These are phyloP conservation scores for Boulengeromyrus knoepffleri DNA, from an alignment of 2,113 vertebrate species.

Conservation along the genomic window DNA sequence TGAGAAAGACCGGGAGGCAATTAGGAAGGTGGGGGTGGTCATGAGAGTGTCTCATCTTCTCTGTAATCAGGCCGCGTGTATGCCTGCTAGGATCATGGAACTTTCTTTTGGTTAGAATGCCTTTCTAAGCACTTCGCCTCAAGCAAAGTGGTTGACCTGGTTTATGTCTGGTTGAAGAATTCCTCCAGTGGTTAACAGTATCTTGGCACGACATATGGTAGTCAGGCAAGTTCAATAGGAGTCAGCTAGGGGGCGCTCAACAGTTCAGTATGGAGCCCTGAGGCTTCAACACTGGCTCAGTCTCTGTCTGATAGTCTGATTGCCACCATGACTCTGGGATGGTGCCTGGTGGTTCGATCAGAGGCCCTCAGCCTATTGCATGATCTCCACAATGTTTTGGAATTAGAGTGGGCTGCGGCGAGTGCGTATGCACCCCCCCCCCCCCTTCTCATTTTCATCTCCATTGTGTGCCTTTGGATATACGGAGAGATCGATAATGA, in stretches of 20 bases:
- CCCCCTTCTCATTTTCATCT: background rate
- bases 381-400: background rate
- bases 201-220: background rate
- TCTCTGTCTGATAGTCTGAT: background rate
- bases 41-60: slow-evolving; percentile 27
- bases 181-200: background rate
- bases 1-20: slow-evolving; percentile 10
- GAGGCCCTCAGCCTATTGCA: background rate
- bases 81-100: background rate
- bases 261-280: background rate
- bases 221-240: background rate
- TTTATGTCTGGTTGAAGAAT: background rate
- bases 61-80: background rate
- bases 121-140: background rate
- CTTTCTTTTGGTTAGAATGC: background rate
- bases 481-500: background rate
- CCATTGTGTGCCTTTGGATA: background rate
- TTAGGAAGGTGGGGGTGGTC: slow-evolving; percentile 2
- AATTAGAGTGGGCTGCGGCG: background rate
- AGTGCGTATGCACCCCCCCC: background rate
- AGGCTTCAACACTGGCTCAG: background rate
- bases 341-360: background rate
- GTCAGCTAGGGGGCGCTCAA: background rate
- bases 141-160: slow-evolving; percentile 8
- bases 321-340: background rate